Evolutionary conservation across 2,888 invertebrate genomes (phyloP), one percentile per base, ranked within the genome.

Genomic region (Coenonympha glycerion): DNA sequence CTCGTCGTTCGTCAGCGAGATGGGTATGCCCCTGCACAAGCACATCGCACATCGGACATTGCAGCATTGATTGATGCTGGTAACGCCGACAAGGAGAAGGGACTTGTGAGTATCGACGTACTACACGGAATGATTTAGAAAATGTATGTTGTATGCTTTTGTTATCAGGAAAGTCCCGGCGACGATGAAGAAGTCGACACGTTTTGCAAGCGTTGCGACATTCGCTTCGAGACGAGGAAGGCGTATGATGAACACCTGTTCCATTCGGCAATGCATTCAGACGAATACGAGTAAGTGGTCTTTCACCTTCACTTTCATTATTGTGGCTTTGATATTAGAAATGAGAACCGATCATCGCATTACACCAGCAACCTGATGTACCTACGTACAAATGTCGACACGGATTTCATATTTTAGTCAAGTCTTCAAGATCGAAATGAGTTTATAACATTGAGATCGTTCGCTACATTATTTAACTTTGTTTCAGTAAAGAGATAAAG

Each of bases 211-310:
- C 66, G 68, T 0, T 85, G 85, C 52, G 71, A 83, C 55, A 76
- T 84, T 0, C 66, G 65, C 2, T 86, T 86, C 49, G 79, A 78
- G 13, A 78, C 80, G 0, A 55, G 76, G 21, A 71, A 70, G 33
- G 86, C 86, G 0, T 84, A 73, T 53, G 72, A 75, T 6, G 78
- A 82, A 45, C 86, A 86, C 45, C 47, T 79, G 30, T 78, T 81
- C 42, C 85, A 85, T 40, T 82, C 85, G 0, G 75, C 73, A 0
- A 54, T 77, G 57, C 86, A 86, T 49, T 57, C 68, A 0, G 71
- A 75, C 2, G 71, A 61, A 2, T 55, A 67, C 2, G 69, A 68
- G 63, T 77, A 50, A 63, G 71, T 67, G 37, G 1, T 8, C 4
- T 31, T 2, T 6, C 4, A 3, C 13, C 6, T 30, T 30, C 9